phyloP scores from a whole-genome alignment of 1,140 invertebrate species.

The Macrobrachium nipponense region DNA sequence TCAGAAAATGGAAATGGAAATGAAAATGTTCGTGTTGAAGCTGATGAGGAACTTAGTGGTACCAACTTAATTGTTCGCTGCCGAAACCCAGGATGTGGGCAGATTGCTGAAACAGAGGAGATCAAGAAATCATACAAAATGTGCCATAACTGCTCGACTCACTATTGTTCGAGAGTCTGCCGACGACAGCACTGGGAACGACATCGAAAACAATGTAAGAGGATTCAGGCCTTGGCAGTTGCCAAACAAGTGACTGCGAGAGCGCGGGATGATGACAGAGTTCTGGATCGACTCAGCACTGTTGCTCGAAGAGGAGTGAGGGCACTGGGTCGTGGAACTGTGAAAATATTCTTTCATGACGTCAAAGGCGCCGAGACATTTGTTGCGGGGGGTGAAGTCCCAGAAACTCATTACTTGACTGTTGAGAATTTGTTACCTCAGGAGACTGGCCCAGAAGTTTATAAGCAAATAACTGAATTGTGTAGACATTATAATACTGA shows the following conservation, averaged over 20 bases:
- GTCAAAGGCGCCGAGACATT: constrained; percentile 86
- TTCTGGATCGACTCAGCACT: constrained; percentile 82
- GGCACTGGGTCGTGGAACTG: constrained; percentile 87
- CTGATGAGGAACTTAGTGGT: constrained; percentile 42
- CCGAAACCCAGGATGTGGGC: constrained; percentile 67
- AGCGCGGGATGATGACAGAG: constrained; percentile 84
- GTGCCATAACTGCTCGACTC: constrained; percentile 93
- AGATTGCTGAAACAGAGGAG: constrained; percentile 67
- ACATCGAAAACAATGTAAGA: constrained; percentile 89
- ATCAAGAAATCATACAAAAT: constrained; percentile 78
- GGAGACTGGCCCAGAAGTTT: constrained; percentile 87
- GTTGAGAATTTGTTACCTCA: constrained; percentile 85
- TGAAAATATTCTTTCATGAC: constrained; percentile 89
- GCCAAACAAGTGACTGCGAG: constrained; percentile 89
- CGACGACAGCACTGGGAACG: constrained; percentile 89
- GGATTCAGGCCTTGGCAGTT: constrained; percentile 82
- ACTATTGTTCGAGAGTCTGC: constrained; percentile 79
- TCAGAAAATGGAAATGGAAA: constrained; percentile 63
- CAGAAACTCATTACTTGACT: constrained; percentile 75
- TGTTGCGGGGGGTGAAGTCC: constrained; percentile 70
- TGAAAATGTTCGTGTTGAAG: constrained; percentile 57
- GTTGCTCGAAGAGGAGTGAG: constrained; percentile 84
- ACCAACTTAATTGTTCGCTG: constrained; percentile 34
- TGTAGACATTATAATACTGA: constrained; percentile 93
- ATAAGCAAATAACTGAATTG: constrained; percentile 86